A percentile compares a stretch with the other conserved stretches of the same genome.
Conservation (phyloP, 1,140 invertebrate species). For the Lordiphosa collinella region DNA sequence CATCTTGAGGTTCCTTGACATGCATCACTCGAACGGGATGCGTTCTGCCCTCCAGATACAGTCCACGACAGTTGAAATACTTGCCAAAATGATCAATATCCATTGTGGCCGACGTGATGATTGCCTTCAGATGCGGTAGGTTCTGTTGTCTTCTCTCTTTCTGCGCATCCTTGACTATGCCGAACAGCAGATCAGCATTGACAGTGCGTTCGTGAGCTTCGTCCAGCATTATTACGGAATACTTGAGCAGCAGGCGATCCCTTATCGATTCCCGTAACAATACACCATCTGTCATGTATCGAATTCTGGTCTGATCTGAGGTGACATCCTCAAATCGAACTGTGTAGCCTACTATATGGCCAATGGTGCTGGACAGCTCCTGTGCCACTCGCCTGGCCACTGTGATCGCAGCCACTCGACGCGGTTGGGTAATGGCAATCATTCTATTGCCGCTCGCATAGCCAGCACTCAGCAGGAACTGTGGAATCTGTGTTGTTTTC, state of each 20-base stretch:
- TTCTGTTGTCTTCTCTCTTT: constrained; percentile 84
- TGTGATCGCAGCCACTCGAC: constrained; percentile 95
- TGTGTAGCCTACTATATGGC: constrained; percentile 84
- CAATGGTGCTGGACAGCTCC: constrained; percentile 86
- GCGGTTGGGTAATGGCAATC: constrained; percentile 92
- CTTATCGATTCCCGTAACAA: constrained; percentile 90
- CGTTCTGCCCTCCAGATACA: constrained; percentile 94
- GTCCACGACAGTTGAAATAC: constrained; percentile 93
- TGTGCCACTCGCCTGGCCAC: constrained; percentile 92
- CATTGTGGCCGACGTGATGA: constrained; percentile 97
- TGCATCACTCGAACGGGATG: constrained; percentile 91
- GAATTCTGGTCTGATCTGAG: constrained; percentile 86
- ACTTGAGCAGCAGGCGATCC: constrained; percentile 85
- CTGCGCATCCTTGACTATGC: constrained; percentile 90
- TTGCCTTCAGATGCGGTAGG: constrained; percentile 84
- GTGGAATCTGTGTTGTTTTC: constrained; percentile 95
- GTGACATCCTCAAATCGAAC: constrained; percentile 94
- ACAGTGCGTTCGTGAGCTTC: constrained; percentile 98
- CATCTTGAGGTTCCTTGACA: constrained; percentile 87
- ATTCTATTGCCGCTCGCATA: constrained; percentile 81
- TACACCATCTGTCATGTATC: constrained; percentile 95
- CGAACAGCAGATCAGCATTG: constrained; percentile 95
- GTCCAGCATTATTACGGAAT: constrained; percentile 94
- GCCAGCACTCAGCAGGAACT: constrained; percentile 84
- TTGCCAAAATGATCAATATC: constrained; percentile 94